Percentiles rank a stretch among this genome's conserved stretches.
Conservation (phyloP, 92 coral and sea anemone genomes). For the Parazoanthus swiftii region DNA sequence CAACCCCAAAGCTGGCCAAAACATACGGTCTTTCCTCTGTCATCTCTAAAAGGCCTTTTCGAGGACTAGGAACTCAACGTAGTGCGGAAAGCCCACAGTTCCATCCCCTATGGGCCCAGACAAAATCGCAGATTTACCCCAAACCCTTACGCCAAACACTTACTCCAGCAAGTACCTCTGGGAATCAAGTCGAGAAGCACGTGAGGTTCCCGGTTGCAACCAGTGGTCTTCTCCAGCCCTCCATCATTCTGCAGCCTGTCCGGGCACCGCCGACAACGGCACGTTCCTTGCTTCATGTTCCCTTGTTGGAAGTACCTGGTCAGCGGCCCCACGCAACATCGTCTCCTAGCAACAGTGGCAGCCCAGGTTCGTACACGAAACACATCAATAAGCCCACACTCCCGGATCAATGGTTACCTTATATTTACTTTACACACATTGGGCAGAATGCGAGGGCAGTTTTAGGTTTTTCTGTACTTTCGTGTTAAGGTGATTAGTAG, state of each 20-base stretch:
- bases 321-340: neutral
- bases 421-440: no score
- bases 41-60: neutral
- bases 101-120: neutral
- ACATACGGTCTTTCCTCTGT: neutral
- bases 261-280: neutral
- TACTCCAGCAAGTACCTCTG: no score
- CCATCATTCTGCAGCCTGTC: constrained; percentile 16
- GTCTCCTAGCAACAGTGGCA: neutral
- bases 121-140: neutral
- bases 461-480: no score
- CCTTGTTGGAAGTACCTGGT: neutral
- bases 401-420: no score
- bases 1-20: neutral
- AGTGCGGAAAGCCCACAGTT: neutral
- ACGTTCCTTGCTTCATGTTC: constrained; percentile 15
- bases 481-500: no score
- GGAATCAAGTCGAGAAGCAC: neutral
- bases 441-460: no score
- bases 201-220: neutral
- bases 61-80: neutral
- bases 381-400: neutral
- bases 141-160: neutral
- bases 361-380: constrained; percentile 12
- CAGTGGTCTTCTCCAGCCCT: constrained; percentile 11